These are phyloP conservation scores for Sebastes reedi DNA, from an alignment of 2,797 vertebrate species.

Conservation along the genomic window DNA sequence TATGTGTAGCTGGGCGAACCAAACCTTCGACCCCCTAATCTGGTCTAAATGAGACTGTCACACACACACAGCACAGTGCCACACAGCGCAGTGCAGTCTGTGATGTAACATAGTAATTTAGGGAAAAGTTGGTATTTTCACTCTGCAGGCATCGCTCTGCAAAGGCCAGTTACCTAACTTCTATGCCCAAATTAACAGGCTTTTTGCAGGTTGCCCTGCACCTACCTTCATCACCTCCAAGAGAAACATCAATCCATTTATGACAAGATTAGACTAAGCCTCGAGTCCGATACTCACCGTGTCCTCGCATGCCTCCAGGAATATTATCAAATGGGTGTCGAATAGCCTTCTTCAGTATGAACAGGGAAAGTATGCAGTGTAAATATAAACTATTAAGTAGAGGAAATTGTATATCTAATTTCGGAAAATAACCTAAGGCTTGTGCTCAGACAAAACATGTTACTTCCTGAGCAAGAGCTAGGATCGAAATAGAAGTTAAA, in stretches of 20 bases:
- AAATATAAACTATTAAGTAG: neutral
- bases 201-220: slow-evolving; percentile 20
- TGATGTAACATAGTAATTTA: slow-evolving; percentile 69
- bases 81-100: slow-evolving; percentile 1
- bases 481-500: neutral
- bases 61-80: slow-evolving; percentile 21
- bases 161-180: slow-evolving; percentile 70
- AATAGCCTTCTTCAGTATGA: neutral
- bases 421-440: neutral
- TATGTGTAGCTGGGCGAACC: slow-evolving; percentile 62
- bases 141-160: slow-evolving; percentile 49
- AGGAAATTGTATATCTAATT: neutral
- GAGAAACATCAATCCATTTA: slow-evolving; percentile 39
- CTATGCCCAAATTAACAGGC: slow-evolving; percentile 47
- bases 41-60: slow-evolving; percentile 68
- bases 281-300: neutral
- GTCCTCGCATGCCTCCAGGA: slow-evolving; percentile 20
- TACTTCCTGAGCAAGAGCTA: neutral
- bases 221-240: slow-evolving; percentile 35
- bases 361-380: neutral
- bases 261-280: slow-evolving; percentile 40
- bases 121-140: slow-evolving; percentile 64
- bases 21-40: slow-evolving; percentile 74
- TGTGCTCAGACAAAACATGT: neutral
- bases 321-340: slow-evolving; percentile 17